A percentile compares a stretch with the other conserved stretches of the same genome.
phyloP scores from a whole-genome alignment of 2,888 invertebrate genomes.

The Microdon myrmicae region DNA sequence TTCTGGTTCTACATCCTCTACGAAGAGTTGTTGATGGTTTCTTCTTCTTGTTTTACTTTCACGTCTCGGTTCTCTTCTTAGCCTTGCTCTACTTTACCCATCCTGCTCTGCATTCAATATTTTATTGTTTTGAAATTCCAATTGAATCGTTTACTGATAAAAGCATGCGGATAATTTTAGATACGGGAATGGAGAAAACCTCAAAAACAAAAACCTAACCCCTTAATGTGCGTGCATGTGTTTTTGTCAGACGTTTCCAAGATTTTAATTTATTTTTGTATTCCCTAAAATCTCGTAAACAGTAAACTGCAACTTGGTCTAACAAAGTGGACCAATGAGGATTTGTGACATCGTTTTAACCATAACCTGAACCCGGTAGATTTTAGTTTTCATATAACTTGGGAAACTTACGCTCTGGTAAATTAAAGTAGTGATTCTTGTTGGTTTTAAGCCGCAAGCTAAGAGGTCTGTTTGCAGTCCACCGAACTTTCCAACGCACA shows the following conservation, averaged over 20 bases:
- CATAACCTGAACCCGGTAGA: no score
- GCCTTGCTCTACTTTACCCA: no score
- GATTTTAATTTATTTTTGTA: conserved; percentile 38
- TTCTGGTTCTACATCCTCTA: conserved; percentile 32
- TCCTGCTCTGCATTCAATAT: conserved; percentile 21
- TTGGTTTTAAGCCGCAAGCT: background rate
- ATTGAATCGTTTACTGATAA: no score
- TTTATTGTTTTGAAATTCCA: conserved; percentile 35
- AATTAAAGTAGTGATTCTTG: conserved; percentile 39
- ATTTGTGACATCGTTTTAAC: conserved; percentile 14
- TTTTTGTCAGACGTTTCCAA: no score
- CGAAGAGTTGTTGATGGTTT: no score
- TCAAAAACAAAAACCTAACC: conserved; percentile 16
- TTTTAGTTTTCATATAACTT: no score
- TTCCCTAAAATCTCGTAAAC: conserved; percentile 27
- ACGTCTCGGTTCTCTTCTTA: no score
- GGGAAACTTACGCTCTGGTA: conserved; percentile 36
- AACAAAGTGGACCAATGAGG: conserved; percentile 4
- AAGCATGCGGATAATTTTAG: conserved; percentile 13
- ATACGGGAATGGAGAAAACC: conserved; percentile 17
- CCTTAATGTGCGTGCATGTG: conserved; percentile 29
- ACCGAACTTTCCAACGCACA: conserved; percentile 2
- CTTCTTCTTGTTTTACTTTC: no score
- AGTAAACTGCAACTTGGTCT: background rate
- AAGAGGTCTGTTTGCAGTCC: conserved; percentile 23